These are phyloP conservation scores for Zaprionus gabonicus DNA, from an alignment of 1,140 invertebrate genomes.

Conservation along the genomic window DNA sequence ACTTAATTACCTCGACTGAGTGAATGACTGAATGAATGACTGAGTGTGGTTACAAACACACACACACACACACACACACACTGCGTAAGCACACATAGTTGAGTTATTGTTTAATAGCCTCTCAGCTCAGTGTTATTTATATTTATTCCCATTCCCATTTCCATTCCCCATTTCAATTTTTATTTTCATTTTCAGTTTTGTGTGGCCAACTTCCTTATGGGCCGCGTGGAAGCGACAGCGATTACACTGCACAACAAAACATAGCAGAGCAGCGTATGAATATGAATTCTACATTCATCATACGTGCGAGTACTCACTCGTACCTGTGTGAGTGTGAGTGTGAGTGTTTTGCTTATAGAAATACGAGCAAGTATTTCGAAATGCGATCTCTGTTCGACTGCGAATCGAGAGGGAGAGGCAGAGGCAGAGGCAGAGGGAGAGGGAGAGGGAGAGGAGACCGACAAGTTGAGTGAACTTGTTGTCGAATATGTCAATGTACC, in stretches of 20 bases:
- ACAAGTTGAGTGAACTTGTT: constrained; percentile 43
- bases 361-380: constrained; percentile 26
- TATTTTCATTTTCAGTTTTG: constrained; percentile 37
- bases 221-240: constrained; percentile 14
- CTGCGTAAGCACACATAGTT: constrained; percentile 34
- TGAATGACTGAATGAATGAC: constrained; percentile 7
- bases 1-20: constrained; percentile 70
- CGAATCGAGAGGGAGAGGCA: background rate
- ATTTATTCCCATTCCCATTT: constrained; percentile 16
- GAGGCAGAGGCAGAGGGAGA: background rate
- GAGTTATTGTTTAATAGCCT: constrained; percentile 57
- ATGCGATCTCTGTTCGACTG: constrained; percentile 36
- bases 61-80: background rate
- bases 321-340: constrained; percentile 8
- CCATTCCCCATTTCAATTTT: constrained; percentile 16
- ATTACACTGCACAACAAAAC: constrained; percentile 16
- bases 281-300: constrained; percentile 1
- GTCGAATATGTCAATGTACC: constrained; percentile 28
- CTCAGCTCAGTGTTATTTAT: constrained; percentile 26
- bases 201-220: constrained; percentile 64
- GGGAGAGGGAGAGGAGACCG: background rate
- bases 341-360: constrained; percentile 23
- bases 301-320: background rate
- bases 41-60: constrained; percentile 37
- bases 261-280: background rate